Evolutionary conservation across 2,797 vertebrate genomes (phyloP), one percentile per base, ranked within the genome.

Genomic region (Euphonia xanthogaster): DNA sequence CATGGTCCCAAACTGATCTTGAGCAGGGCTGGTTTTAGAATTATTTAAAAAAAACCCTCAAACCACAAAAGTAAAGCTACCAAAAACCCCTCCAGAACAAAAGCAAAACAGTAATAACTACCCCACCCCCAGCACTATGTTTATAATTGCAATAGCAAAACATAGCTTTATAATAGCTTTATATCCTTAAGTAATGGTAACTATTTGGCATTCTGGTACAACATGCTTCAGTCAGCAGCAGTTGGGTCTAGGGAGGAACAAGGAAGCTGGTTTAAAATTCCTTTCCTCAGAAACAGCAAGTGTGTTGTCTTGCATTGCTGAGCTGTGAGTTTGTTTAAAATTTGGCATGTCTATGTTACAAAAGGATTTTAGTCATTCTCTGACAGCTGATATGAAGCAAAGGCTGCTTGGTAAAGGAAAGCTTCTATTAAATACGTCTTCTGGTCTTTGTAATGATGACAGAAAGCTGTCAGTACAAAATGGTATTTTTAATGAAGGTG

Each of bases 241-340:
- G 27, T 40, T 86, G 45, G 42, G 60, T 72, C 58, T 88, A 45
- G 23, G 51, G 47, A 93, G 44, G 42, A 81, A 60, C 22, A 81
- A 78, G 48, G 74, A 88, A 86, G 8, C 24, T 11, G 33, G 55
- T 90, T 72, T 70, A 70, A 84, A 93, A 44, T 75, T 88, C 48
- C 40, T 76, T 35, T 85, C 35, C 73, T 87, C 84, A 57, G 66
- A 70, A 84, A 70, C 58, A 66, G 54, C 44, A 65, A 72, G n/a
- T 75, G 58, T 88, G 86, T 90, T 93, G 92, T 91, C 87, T 93
- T 90, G 79, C 82, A 71, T 73, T 72, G 62, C 55, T n/a, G 86
- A 86, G 66, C 70, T 76, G 88, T 51, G 80, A 73, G 83, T 76
- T 86, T 94, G 88, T 93, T 96, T 94, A 76, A 92, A 91, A 90